Evolutionary conservation across 2,113 vertebrate species (phyloP), one percentile per base, ranked within the genome.

Genomic region (Coreoperca whiteheadi): DNA sequence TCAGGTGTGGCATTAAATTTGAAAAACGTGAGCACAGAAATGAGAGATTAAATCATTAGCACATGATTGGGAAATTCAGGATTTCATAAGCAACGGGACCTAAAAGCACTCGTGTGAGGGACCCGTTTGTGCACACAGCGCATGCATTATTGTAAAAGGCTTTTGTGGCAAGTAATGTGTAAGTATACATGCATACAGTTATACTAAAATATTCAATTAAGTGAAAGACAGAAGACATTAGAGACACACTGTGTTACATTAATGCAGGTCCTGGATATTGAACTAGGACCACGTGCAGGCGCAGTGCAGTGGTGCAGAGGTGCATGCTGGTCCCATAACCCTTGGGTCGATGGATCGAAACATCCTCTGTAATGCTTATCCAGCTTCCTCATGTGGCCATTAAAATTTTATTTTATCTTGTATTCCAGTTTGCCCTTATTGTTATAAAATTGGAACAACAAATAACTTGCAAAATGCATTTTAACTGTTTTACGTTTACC

Each of bases 281-380:
- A 77, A 57, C 74, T 69, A 46, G 56, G 20, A 72, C 48, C n/a
- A 53, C 4, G 37, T 53, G 61, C 18, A 25, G 60, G 8, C 8
- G 39, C 32, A 32, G 32, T 34, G 56, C 78, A 50, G 75, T 51
- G 41, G 37, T 48, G 59, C 63, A 70, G 15, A 43, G n/a, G 21
- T 73, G 43, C 37, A 74, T 48, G 39, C 51, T 77, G 53, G 48
- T 56, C 43, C n/a, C 60, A 67, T 28, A 66, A 41, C 12, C 72
- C n/a, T 21, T 60, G 28, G 34, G 30, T 67, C 51, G 1, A n/a
- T 30, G 16, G 63, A 74, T 71, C 48, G 3, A 77, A 87, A 50
- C 51, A 71, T 64, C 25, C n/a, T 37, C 21, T 60, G 48, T 70
- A 64, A 73, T 63, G 46, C 67, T 50, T n/a, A 20, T 54, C 71